Evolutionary conservation across 2,888 invertebrate species (phyloP).

Genomic region (Rhamnusium bicolor): DNA sequence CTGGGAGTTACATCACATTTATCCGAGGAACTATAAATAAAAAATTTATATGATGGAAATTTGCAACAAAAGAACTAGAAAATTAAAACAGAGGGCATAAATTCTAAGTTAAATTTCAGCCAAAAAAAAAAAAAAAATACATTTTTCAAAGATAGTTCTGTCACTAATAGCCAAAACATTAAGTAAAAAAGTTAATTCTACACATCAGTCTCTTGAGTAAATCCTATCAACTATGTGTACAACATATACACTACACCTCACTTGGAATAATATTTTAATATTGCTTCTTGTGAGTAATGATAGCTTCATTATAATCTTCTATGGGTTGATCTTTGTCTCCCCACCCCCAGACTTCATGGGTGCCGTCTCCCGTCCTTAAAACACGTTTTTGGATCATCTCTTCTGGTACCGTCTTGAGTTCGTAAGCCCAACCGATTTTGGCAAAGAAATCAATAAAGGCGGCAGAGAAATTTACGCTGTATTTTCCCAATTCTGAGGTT

Average conservation of each 20-base stretch:
- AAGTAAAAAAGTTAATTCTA: slow-evolving; percentile 28
- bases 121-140: slow-evolving; percentile 4
- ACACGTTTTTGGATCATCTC: slow-evolving; percentile 75
- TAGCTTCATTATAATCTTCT: slow-evolving; percentile 64
- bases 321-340: slow-evolving; percentile 79
- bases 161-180: slow-evolving; percentile 20
- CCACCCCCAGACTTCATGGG: slow-evolving; percentile 83
- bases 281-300: slow-evolving; percentile 62
- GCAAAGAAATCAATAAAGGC: slow-evolving; percentile 87
- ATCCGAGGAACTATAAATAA: not conserved
- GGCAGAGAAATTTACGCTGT: slow-evolving; percentile 80
- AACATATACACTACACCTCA: slow-evolving; percentile 2
- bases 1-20: not conserved
- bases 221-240: slow-evolving; percentile 21
- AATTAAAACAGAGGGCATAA: not conserved
- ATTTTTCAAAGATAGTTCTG: not conserved
- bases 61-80: not conserved
- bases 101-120: not conserved
- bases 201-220: slow-evolving; percentile 16
- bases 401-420: slow-evolving; percentile 77
- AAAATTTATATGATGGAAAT: not conserved
- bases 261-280: not conserved
- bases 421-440: slow-evolving; percentile 86
- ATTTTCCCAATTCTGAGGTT: slow-evolving; percentile 71
- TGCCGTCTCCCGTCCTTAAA: slow-evolving; percentile 76